These are phyloP conservation scores for Netelia melanura DNA, from an alignment of 2,888 invertebrate species.

Conservation along the genomic window DNA sequence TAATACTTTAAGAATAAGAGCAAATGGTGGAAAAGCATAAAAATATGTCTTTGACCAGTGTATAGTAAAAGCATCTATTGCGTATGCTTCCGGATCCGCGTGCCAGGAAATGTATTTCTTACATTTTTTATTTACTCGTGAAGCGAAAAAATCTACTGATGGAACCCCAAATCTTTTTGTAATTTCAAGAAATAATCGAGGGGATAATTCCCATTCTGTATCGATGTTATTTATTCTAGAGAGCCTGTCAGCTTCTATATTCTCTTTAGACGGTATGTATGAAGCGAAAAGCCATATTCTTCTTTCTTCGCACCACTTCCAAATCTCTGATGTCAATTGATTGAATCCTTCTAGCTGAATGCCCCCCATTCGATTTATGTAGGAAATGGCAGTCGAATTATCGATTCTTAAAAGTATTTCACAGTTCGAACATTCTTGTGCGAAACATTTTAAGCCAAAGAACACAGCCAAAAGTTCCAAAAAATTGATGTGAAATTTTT, in stretches of 20 bases:
- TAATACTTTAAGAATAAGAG: too few relatives aligned
- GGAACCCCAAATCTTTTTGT: conserved; percentile 54
- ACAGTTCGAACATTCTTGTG: conserved; percentile 34
- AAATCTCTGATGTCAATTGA: conserved; percentile 44
- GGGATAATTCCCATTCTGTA: conserved; percentile 23
- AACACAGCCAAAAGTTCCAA: conserved; percentile 24
- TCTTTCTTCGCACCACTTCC: conserved; percentile 51
- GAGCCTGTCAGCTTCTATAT: too few relatives aligned
- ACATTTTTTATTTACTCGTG: conserved; percentile 73
- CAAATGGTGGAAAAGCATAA: conserved; percentile 58
- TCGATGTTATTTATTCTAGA: too few relatives aligned
- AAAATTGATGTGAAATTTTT: conserved; percentile 47
- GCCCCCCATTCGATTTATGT: conserved; percentile 66
- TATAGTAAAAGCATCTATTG: too few relatives aligned
- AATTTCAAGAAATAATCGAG: neutral
- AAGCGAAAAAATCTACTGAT: conserved; percentile 74
- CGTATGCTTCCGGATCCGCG: too few relatives aligned
- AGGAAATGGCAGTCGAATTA: conserved; percentile 71
- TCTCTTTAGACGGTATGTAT: too few relatives aligned
- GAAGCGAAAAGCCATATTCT: conserved; percentile 4
- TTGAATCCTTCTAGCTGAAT: conserved; percentile 20
- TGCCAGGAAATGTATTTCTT: too few relatives aligned
- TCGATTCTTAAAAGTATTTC: conserved; percentile 54
- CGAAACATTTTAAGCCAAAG: conserved; percentile 30
- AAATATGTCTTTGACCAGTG: conserved; percentile 6